A percentile compares a stretch with the other conserved stretches of the same genome.
These are phyloP conservation scores for Anas bernieri DNA, from an alignment of 2,797 vertebrate species.

Conservation along the genomic window DNA sequence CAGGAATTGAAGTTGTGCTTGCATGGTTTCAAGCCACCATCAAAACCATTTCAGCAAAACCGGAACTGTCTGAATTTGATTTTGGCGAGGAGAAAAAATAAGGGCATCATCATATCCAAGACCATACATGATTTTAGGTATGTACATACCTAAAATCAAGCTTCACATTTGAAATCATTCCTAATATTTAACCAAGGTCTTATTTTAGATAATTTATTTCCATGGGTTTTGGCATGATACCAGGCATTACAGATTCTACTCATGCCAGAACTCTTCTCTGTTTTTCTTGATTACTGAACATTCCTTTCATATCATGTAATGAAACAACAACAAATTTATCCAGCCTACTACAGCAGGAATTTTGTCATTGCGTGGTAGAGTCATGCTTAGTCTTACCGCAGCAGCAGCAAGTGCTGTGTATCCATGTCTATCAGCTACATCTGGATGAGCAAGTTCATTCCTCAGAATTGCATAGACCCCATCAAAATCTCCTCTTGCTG, in stretches of 20 bases:
- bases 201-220: background rate
- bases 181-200: background rate
- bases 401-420: slow-evolving; percentile 86
- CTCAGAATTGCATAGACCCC: slow-evolving; percentile 74
- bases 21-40: background rate
- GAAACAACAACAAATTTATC: background rate
- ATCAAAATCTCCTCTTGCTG: slow-evolving; percentile 74
- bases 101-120: background rate
- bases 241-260: background rate
- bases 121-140: background rate
- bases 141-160: background rate
- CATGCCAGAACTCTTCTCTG: background rate
- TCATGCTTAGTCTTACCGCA: slow-evolving; percentile 75
- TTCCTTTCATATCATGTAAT: background rate
- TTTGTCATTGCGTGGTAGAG: background rate
- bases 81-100: background rate
- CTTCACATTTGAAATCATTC: background rate
- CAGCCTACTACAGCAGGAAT: background rate
- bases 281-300: background rate
- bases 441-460: slow-evolving; percentile 75
- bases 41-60: background rate
- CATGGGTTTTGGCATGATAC: background rate
- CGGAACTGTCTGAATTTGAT: background rate
- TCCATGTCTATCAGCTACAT: slow-evolving; percentile 83
- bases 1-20: background rate